These are phyloP conservation scores for Oxyura jamaicensis DNA, from an alignment of 2,113 vertebrate species.

Conservation along the genomic window DNA sequence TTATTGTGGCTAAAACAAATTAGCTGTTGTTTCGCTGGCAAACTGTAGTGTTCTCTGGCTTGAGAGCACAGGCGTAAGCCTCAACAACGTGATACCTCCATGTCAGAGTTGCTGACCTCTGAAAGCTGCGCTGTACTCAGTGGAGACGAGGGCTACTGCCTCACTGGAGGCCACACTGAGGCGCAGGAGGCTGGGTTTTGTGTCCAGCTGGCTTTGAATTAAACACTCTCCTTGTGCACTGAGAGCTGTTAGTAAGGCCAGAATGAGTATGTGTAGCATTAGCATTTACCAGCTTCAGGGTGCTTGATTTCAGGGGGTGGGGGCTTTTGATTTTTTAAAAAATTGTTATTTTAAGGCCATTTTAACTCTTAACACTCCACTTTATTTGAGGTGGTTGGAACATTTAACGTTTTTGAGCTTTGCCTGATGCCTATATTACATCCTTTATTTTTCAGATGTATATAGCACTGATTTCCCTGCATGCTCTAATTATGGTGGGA, in stretches of 20 bases:
- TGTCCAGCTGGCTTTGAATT: not conserved
- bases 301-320: not conserved
- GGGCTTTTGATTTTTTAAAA: not conserved
- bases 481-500: conserved; percentile 92
- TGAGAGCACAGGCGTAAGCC: not conserved
- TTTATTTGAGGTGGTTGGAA: not conserved
- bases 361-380: not conserved
- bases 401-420: not conserved
- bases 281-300: not conserved
- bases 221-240: not conserved
- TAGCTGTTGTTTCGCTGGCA: not conserved
- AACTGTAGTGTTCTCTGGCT: not conserved
- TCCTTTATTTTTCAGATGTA: conserved; percentile 90
- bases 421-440: not conserved
- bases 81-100: accelerated
- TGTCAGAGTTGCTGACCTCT: not conserved
- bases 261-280: not conserved
- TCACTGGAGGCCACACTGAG: not conserved
- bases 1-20: not conserved
- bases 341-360: not conserved
- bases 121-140: not conserved
- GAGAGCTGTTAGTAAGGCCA: not conserved
- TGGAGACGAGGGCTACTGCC: not conserved
- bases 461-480: conserved; percentile 96
- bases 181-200: not conserved